These are phyloP conservation scores for Pristionchus arcanus DNA, from an alignment of 2,888 invertebrate genomes.

Conservation along the genomic window DNA sequence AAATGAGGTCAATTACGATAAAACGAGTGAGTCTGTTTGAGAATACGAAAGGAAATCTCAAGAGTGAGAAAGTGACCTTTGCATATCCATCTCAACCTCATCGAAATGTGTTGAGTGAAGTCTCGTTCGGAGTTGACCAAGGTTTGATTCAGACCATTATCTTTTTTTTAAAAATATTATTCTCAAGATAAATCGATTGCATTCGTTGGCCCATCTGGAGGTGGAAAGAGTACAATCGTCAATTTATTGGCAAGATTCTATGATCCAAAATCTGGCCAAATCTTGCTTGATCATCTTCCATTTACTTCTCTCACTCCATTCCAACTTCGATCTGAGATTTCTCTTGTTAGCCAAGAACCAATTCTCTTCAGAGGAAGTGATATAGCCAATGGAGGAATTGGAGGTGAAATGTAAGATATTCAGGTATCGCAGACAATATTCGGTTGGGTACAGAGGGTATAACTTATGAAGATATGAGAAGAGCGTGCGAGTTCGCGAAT, in stretches of 20 bases:
- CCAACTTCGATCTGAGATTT: conserved; percentile 13
- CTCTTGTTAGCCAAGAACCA: not conserved
- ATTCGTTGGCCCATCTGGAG: conserved; percentile 1
- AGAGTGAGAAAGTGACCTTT: not conserved
- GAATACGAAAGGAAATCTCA: not conserved
- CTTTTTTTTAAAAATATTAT: not conserved
- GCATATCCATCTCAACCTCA: conserved; percentile 24
- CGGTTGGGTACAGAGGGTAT: not conserved
- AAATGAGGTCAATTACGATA: not conserved
- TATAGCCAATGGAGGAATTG: not conserved
- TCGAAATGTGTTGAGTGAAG: not conserved
- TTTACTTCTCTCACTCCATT: not conserved
- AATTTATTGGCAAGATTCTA: conserved; percentile 5
- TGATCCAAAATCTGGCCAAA: conserved; percentile 4
- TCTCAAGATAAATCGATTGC: not conserved
- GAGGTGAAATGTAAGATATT: too few species aligned
- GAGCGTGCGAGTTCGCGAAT: conserved; percentile 79
- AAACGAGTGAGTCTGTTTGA: not conserved
- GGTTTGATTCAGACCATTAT: not conserved
- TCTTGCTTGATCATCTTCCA: not conserved
- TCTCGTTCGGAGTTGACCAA: not conserved
- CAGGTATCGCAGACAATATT: not conserved
- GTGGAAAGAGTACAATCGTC: conserved; percentile 18
- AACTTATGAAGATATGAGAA: conserved; percentile 73
- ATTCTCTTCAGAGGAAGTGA: conserved; percentile 9